phyloP scores from a whole-genome alignment of 2,797 vertebrate genomes.

The Chelon labrosus region DNA sequence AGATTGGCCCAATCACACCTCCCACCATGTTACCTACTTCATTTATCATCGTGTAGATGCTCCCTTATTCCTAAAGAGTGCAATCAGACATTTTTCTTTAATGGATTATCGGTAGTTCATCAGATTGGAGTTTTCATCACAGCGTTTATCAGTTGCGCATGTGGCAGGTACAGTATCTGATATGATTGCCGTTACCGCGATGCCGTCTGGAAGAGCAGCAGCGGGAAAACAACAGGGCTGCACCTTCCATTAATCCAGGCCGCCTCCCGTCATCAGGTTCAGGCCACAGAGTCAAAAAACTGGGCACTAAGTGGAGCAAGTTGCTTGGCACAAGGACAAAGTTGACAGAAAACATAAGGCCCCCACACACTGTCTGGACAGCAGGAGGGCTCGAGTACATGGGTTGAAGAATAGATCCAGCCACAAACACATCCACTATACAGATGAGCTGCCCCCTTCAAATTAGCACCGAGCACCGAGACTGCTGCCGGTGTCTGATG shows the following conservation, averaged over 20 bases:
- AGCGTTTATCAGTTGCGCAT: slow-evolving; percentile 47
- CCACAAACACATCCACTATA: slow-evolving; percentile 84
- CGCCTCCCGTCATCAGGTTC: slow-evolving; percentile 79
- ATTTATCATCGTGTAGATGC: slow-evolving; percentile 65
- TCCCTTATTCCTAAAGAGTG: slow-evolving; percentile 49
- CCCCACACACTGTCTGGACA: slow-evolving; percentile 74
- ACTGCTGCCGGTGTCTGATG: slow-evolving; percentile 85
- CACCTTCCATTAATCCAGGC: slow-evolving; percentile 75
- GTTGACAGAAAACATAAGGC: slow-evolving; percentile 86
- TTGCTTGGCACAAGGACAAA: slow-evolving; percentile 88
- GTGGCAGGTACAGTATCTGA: slow-evolving; percentile 31
- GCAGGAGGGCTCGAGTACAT: slow-evolving; percentile 74
- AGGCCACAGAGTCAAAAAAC: slow-evolving; percentile 86
- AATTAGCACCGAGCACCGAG: slow-evolving; percentile 87
- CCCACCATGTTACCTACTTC: slow-evolving; percentile 58
- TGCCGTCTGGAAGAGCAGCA: slow-evolving; percentile 42
- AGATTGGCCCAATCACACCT: slow-evolving; percentile 77
- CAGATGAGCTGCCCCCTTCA: slow-evolving; percentile 90
- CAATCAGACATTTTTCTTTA: slow-evolving; percentile 53
- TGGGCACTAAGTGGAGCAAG: slow-evolving; percentile 83
- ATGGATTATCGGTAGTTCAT: slow-evolving; percentile 66
- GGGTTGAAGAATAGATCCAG: slow-evolving; percentile 87
- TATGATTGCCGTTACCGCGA: slow-evolving; percentile 11
- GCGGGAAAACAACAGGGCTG: slow-evolving; percentile 45
- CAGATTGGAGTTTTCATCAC: slow-evolving; percentile 35